phyloP scores from a whole-genome alignment of 92 coral and sea anemone species.

The Plumapathes pennacea region DNA sequence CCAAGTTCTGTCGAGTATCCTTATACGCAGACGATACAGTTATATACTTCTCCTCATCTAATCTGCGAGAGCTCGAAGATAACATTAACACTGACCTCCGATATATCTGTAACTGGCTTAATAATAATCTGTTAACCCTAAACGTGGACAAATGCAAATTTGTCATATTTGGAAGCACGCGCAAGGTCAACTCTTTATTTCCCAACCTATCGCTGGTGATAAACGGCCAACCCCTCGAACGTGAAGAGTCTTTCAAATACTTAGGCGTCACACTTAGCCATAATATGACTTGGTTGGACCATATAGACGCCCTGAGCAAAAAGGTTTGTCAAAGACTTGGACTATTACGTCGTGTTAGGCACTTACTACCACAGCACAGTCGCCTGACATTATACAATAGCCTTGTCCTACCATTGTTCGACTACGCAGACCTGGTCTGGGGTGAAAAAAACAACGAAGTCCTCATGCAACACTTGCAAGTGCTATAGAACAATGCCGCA shows the following conservation, averaged over 20 bases:
- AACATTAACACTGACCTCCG: slow-evolving; percentile 7
- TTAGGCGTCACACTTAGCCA: slow-evolving; percentile 5
- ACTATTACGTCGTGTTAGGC: neutral
- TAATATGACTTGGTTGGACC: slow-evolving; percentile 4
- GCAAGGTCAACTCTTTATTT: neutral
- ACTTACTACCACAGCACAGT: too few relatives aligned
- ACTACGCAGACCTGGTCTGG: neutral
- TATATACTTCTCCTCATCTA: slow-evolving; percentile 8
- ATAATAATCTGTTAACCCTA: neutral
- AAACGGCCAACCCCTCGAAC: too few relatives aligned
- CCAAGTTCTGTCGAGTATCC: neutral
- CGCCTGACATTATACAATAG: neutral
- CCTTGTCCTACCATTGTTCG: neutral
- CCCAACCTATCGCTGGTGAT: neutral
- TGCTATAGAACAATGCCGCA: neutral
- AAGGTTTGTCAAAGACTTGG: neutral
- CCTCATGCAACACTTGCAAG: neutral
- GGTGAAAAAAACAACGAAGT: neutral
- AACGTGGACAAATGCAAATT: slow-evolving; percentile 1
- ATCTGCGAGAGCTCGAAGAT: slow-evolving; percentile 2
- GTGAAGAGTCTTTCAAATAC: slow-evolving; percentile 5
- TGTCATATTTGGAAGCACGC: neutral
- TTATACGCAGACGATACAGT: slow-evolving; percentile 7
- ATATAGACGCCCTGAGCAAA: neutral
- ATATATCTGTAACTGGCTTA: slow-evolving; percentile 1